Evolutionary conservation across 2,888 invertebrate species (phyloP), one percentile per base, ranked within the genome.

Genomic region (Epicampocera succincta): DNA sequence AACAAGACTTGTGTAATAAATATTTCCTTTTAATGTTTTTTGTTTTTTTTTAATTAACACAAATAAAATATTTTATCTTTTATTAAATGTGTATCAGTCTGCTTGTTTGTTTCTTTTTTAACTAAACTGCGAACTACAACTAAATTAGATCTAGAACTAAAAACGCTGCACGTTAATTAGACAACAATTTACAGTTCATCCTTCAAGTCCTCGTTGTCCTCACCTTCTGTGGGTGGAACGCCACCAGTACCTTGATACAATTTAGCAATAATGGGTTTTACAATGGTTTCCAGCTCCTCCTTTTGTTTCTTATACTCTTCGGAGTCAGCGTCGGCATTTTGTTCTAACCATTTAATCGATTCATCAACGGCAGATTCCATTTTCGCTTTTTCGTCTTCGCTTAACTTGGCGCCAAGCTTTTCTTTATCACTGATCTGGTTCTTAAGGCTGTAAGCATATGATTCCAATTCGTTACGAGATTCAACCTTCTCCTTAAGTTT

Each of bases 251-350:
- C 95, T 89, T 97, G 96, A 92, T 99, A 99, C 85, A 99, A 92
- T 92, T 99, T 99, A 71, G 97, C 95, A 89, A 99, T 97, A 90
- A 99, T 99, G 9, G 99, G 99, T 90, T 99, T 98, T 0, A 98
- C 98, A 44, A 98, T 94, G 86, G 97, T 96, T 90, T 99, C 98
- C 65, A 99, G 92, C 85, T 97, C 95, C 91, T 99, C 98, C 95
- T 96, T 99, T 90, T 98, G 97, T 88, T 95, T 95, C 91, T 97
- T 97, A 92, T 96, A 97, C 79, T 98, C 97, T 86, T 98, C 97
- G 0, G 95, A 93, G 81, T 98, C 98, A 0, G 96, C 96, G 87
- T 98, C 98, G 87, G 95, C 95, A 92, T 99, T 98, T 85, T 96
- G 95, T 91, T 99, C 99, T 84, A 99, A 92, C 99, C 99, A 99